Evolutionary conservation across 37 sponge, comb jelly and placozoan species (phyloP), one percentile per base, ranked within the genome.

Genomic region (Lycopodina hypogea): DNA sequence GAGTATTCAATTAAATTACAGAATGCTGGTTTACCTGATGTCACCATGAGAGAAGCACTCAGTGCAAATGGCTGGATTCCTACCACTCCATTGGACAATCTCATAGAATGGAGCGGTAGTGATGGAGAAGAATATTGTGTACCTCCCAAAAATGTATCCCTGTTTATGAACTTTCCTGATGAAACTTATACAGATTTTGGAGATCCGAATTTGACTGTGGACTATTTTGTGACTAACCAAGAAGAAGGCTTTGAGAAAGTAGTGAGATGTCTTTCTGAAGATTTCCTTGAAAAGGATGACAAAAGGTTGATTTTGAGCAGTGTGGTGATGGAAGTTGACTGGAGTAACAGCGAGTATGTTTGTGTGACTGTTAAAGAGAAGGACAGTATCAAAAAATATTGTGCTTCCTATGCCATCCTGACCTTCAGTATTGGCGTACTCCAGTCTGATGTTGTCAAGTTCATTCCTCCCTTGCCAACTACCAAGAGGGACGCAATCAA

Each of bases 141-240:
- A 0, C 1, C 68, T 18, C 76, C 84, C 0, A 62, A 77, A 17
- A 58, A 58, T 30, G 45, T 26, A 0, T 77, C 78, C 19, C 62
- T 84, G 2, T 42, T 32, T 19, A 58, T 21, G 17, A 42, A 33
- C 60, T 58, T 41, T 66, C 56, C 73, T 9, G 53, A 34, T 56
- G 19, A 11, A 12, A 71, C 71, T 1, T 56, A 60, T 37, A 62
- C 37, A 11, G 78, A 77, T 33, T 84, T 84, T 71, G 72, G 72
- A 2, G 65, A 67, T 34, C 24, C 77, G 21, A 41, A 22, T 40
- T 4, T 3, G 17, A 50, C 32, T 12, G 69, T 23, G 15, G 68
- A 83, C 62, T 88, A 56, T 34, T 82, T 78, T 33, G 74, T 88
- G 21, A 71, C 79, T 28, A 84, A 88, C 30, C 78, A 69, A 60